Conservation (phyloP, 2,797 vertebrate species). For the Danio choprae region DNA sequence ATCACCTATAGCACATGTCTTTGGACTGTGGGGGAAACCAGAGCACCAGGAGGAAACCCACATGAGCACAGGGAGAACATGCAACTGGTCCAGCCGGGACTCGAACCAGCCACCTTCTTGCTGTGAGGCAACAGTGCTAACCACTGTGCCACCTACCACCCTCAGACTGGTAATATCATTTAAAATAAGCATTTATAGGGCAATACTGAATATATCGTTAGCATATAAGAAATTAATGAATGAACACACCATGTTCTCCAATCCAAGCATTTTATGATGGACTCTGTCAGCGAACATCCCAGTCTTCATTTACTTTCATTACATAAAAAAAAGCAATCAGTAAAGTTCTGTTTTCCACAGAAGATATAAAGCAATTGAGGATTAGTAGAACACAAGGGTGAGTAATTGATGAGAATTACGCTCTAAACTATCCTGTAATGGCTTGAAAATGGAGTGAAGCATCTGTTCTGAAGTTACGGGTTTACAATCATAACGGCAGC, state of each 20-base stretch:
- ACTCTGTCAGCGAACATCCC: background rate
- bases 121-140: no score
- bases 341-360: background rate
- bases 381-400: background rate
- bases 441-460: background rate
- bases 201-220: no score
- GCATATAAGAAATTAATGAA: no score
- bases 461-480: constrained; percentile 4
- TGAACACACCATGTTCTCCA: background rate
- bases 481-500: background rate
- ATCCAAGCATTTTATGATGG: background rate
- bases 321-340: background rate
- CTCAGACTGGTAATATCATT: no score
- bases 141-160: no score
- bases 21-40: no score
- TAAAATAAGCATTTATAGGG: no score
- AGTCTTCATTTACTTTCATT: background rate
- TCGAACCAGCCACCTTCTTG: no score
- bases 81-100: no score
- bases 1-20: no score
- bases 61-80: no score
- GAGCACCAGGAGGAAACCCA: no score
- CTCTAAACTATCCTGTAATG: background rate
- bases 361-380: background rate
- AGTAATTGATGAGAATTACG: background rate